These are phyloP conservation scores for Scortum barcoo DNA, from an alignment of 2,113 vertebrate genomes.

Conservation along the genomic window DNA sequence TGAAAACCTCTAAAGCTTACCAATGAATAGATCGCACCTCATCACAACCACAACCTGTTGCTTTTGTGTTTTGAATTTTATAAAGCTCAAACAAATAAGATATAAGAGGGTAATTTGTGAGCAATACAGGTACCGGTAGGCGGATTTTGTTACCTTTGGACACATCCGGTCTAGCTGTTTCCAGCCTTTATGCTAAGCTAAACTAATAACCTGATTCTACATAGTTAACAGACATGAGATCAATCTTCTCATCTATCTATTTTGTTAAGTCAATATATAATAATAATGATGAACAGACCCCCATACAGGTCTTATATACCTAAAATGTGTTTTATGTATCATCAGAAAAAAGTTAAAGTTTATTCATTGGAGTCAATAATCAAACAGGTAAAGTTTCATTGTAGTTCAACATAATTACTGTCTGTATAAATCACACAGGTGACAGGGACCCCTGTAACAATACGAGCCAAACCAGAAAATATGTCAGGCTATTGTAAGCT, in stretches of 20 bases:
- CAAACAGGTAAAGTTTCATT: slow-evolving; percentile 25
- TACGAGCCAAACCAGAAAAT: slow-evolving; percentile 61
- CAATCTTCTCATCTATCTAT: background rate
- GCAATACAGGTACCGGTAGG: background rate
- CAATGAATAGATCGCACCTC: background rate
- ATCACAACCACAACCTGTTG: background rate
- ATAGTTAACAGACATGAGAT: background rate
- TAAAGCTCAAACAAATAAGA: background rate
- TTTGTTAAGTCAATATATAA: background rate
- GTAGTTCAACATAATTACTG: slow-evolving; percentile 37
- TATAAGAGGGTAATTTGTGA: background rate
- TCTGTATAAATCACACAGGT: slow-evolving; percentile 65
- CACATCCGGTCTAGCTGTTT: background rate
- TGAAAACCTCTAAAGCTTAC: background rate
- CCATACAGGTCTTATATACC: background rate
- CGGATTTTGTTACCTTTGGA: background rate
- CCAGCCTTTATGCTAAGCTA: background rate
- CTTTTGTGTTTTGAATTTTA: background rate
- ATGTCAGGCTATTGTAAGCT: slow-evolving; percentile 69
- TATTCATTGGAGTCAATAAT: slow-evolving; percentile 32
- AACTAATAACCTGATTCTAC: background rate
- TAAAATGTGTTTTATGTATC: background rate
- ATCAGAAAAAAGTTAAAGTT: background rate
- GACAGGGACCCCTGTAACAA: slow-evolving; percentile 58
- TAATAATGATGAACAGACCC: slow-evolving; percentile 4